Base-by-base conservation (phyloP, 2,797 vertebrate genomes). In the Naso thynnoides region DNA sequence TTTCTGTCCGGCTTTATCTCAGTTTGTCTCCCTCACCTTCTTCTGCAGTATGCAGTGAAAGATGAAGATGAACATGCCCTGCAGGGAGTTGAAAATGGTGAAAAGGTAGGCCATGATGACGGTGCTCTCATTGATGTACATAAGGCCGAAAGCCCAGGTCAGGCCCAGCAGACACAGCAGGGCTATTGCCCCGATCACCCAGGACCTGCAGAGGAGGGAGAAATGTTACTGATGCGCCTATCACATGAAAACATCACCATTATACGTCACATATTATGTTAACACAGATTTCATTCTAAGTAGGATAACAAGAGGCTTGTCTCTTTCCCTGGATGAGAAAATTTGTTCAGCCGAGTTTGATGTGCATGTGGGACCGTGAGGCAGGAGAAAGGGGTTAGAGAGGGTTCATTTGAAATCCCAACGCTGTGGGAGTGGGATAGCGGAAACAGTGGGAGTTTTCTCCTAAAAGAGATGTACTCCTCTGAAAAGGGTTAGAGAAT, bases 51-150 rank as follows among this genome's bases (percentile, higher is more conserved):
- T 97, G 92, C 98, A 99, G 89, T 99, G 98, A 84, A 99, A 99
- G 93, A 99, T 99, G 94, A 99, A 99, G 94, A 99, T 99, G 92
- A 99, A 99, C 97, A 99, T 96, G 90, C 98, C 97, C 93, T 99
- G 98, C 93, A 99, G 96, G 61, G 98, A 96, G 94, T 99, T 99
- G 94, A 99, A 99, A 91, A 98, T 95, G 92, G 98, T 99, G 93
- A 99, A 99, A 81, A 99, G 97, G 92, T 99, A 99, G 0, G 98
- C 98, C 98, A 99, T 99, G 94, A 98, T 97, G 83, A 99, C 91
- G 0, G 98, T 98, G 91, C 96, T 97, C 89, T 99, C 97, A 14
- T 98, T 99, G 95, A 99, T 95, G 88, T 97, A 99, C 93, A 99
- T 97, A 74, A 99, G 93, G 50, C 98, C 98, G 66, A 99, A 99